Evolutionary conservation across 2,113 vertebrate genomes (phyloP), one percentile per base, ranked within the genome.

Genomic region (Cephalopterus ornatus): DNA sequence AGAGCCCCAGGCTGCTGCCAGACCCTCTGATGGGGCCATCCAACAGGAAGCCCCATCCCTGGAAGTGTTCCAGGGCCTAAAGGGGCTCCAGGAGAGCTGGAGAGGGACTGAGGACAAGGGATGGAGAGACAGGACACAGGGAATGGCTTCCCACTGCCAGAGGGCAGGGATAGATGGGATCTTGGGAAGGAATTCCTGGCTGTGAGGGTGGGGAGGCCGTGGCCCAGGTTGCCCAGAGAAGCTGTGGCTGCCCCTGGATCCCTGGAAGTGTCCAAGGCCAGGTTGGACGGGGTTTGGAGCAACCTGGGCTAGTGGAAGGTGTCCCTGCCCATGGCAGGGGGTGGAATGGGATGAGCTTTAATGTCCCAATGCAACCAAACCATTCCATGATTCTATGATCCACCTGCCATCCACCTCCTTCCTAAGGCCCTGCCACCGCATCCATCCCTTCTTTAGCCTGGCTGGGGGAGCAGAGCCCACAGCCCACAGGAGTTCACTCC

Each of bases 271-370:
- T 0, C 28, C 52, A 44, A 67, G 52, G 46, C 46, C 70, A 30
- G 39, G 46, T 0, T 59, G 44, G 37, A 13, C 0, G 1, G 37
- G 22, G 50, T 23, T 58, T 8, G 86, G 70, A 68, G 23, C 78
- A 46, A 0, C n/a, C 53, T 68, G 78, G 87, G 70, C 11, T 0
- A 20, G 87, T 46, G 61, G 78, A 0, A 75, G 46, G 46, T 39
- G 46, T 68, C 39, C 53, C 52, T 67, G 61, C 22, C 15, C 33
- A 21, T 9, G 44, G 50, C 50, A 66, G 32, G 10, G 49, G 11
- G 17, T 15, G 27, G 15, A 0, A 42, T 2, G 3, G 1, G 37
- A 50, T 24, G 42, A 3, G 37, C 22, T 66, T 66, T 7, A 58
- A 8, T 5, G 12, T 14, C 44, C 27, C 23, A 24, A 30, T 27